Percentiles rank a stretch among this genome's conserved stretches.
Conservation (phyloP, 2,888 invertebrate species). For the Isoperla grammatica region DNA sequence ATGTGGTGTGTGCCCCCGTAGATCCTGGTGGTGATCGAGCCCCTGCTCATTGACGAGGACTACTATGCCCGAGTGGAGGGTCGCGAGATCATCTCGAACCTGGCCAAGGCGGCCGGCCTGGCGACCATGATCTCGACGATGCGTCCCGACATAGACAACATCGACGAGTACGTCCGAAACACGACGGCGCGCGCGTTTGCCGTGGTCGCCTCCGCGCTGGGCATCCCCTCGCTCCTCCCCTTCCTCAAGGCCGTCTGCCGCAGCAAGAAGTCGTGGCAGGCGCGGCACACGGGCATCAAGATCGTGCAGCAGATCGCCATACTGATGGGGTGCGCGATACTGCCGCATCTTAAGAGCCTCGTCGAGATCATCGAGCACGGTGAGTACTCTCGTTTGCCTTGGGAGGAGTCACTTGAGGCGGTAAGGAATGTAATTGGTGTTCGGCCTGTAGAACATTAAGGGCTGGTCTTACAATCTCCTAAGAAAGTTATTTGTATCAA, state of each 20-base stretch:
- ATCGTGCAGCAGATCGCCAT: conserved; percentile 99
- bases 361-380: conserved; percentile 99
- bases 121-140: conserved; percentile 99
- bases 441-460: no score
- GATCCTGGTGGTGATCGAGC: conserved; percentile 98
- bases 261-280: conserved; percentile 99
- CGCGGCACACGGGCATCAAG: conserved; percentile 95
- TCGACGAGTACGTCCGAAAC: conserved; percentile 98
- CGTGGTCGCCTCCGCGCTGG: conserved; percentile 98
- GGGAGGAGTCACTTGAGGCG: neutral
- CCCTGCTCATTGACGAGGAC: conserved; percentile 97
- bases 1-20: conserved; percentile 38
- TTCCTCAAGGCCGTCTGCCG: conserved; percentile 98
- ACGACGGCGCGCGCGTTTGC: conserved; percentile 99
- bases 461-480: no score
- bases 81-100: conserved; percentile 96
- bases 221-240: conserved; percentile 90
- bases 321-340: conserved; percentile 98
- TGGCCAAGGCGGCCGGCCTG: conserved; percentile 97
- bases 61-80: conserved; percentile 99
- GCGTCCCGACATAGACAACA: conserved; percentile 99
- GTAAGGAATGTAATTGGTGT: neutral
- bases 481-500: no score
- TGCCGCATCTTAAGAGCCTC: conserved; percentile 94
- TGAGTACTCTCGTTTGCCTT: conserved; percentile 39